Evolutionary conservation across 2,888 invertebrate genomes (phyloP).

Genomic region (Helobdella robusta): DNA sequence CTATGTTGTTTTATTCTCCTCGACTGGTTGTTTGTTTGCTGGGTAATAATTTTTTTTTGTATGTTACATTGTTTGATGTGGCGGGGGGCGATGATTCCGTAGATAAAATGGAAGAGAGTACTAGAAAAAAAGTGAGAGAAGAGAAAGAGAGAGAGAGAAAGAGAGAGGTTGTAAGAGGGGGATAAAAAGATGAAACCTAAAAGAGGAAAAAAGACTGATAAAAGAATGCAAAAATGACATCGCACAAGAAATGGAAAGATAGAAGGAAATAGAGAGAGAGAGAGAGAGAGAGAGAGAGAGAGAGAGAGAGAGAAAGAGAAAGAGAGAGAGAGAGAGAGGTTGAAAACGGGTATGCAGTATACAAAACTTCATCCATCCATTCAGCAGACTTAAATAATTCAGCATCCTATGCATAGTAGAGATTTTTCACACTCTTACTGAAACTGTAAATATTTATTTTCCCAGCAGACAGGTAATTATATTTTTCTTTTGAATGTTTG

Average conservation of each 20-base stretch:
- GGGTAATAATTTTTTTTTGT: not conserved
- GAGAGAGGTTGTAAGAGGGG: not conserved
- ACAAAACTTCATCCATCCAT: no score
- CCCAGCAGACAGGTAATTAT: no score
- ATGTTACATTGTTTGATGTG: not conserved
- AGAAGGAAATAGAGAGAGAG: not conserved
- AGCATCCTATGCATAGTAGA: no score
- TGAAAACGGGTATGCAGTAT: no score
- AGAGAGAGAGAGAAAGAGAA: not conserved
- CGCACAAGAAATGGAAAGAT: not conserved
- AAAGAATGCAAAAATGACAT: not conserved
- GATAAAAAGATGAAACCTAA: not conserved
- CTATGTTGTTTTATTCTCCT: not conserved
- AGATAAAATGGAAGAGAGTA: not conserved
- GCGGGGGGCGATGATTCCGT: not conserved
- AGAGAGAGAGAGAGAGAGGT: not conserved
- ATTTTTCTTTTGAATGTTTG: no score
- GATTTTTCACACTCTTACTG: no score
- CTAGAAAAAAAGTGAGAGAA: not conserved
- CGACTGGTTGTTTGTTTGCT: not conserved
- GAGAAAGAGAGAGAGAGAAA: not conserved
- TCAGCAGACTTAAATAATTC: no score
- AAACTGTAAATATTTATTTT: no score
- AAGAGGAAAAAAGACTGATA: not conserved
- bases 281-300: not conserved